Evolutionary conservation across 2,113 vertebrate genomes (phyloP).

Genomic region (Nibea albiflora): DNA sequence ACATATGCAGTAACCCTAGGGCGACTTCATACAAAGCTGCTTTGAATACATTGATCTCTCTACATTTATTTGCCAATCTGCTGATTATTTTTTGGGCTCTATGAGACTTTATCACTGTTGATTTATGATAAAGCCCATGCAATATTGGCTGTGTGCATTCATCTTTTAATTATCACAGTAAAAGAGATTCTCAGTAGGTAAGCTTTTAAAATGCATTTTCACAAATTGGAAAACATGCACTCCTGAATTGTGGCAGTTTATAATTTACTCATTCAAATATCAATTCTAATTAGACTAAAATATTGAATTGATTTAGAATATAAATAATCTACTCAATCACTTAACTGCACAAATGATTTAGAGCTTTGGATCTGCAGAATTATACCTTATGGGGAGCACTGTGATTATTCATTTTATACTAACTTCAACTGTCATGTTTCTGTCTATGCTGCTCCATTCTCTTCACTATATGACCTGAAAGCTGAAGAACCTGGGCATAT

Average conservation of each 20-base stretch:
- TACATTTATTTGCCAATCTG: slow-evolving; percentile 31
- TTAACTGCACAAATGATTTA: slow-evolving; percentile 31
- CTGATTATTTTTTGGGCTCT: slow-evolving; percentile 34
- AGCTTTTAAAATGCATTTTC: slow-evolving; percentile 25
- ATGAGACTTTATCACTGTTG: slow-evolving; percentile 26
- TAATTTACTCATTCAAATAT: slow-evolving; percentile 37
- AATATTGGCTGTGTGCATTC: slow-evolving; percentile 9
- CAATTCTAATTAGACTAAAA: slow-evolving; percentile 41
- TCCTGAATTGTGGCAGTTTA: slow-evolving; percentile 11
- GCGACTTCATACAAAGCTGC: slow-evolving; percentile 44
- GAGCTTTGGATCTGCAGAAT: slow-evolving; percentile 18
- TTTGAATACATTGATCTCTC: slow-evolving; percentile 49
- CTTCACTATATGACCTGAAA: slow-evolving; percentile 11
- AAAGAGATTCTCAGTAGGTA: background rate
- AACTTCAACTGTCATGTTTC: slow-evolving; percentile 15
- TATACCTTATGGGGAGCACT: slow-evolving; percentile 7
- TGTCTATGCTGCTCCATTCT: slow-evolving; percentile 21
- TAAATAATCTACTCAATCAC: slow-evolving; percentile 37
- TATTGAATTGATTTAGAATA: slow-evolving; percentile 30
- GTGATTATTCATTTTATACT: slow-evolving; percentile 10
- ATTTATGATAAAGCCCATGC: slow-evolving; percentile 30
- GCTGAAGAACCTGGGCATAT: slow-evolving; percentile 30
- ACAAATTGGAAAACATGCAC: slow-evolving; percentile 38
- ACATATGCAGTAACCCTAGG: slow-evolving; percentile 41
- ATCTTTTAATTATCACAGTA: slow-evolving; percentile 8